Evolutionary conservation across 35 echinoderm and acorn worm genomes (phyloP).

Genomic region (Diadema setosum): DNA sequence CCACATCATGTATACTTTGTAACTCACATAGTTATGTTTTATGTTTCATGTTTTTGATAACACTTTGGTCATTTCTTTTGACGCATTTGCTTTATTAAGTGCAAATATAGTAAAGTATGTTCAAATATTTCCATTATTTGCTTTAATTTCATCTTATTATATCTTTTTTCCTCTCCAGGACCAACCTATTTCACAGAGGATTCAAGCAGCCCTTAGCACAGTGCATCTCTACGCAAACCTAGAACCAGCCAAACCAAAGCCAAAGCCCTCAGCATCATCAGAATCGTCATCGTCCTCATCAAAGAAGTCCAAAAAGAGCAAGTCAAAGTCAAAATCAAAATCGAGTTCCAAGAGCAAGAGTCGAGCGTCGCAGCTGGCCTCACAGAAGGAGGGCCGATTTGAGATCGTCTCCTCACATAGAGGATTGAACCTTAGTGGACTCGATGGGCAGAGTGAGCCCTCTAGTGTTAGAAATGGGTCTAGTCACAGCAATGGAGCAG

Average conservation of each 20-base stretch:
- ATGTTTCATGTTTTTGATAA: no score
- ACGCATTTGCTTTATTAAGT: no score
- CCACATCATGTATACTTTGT: no score
- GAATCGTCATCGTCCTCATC: neutral
- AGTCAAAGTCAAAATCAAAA: neutral
- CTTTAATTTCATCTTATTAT: neutral
- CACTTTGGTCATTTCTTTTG: no score
- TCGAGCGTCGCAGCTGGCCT: neutral
- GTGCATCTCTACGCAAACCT: slow-evolving; percentile 15
- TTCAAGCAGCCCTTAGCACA: neutral
- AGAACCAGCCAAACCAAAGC: neutral
- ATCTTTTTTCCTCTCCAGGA: neutral
- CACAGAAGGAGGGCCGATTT: neutral
- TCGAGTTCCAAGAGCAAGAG: slow-evolving; percentile 6
- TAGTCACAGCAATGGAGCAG: neutral
- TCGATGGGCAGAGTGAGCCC: slow-evolving; percentile 1
- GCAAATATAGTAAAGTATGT: no score
- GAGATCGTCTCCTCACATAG: neutral
- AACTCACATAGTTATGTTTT: no score
- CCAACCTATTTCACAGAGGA: slow-evolving; percentile 20
- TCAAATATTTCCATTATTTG: no score
- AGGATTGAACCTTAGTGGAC: neutral
- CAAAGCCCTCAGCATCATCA: neutral
- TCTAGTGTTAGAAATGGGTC: slow-evolving; percentile 14
- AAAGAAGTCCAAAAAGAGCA: neutral